phyloP scores from a whole-genome alignment of 1,140 invertebrate genomes.

The Aphaenogaster ashmeadi region DNA sequence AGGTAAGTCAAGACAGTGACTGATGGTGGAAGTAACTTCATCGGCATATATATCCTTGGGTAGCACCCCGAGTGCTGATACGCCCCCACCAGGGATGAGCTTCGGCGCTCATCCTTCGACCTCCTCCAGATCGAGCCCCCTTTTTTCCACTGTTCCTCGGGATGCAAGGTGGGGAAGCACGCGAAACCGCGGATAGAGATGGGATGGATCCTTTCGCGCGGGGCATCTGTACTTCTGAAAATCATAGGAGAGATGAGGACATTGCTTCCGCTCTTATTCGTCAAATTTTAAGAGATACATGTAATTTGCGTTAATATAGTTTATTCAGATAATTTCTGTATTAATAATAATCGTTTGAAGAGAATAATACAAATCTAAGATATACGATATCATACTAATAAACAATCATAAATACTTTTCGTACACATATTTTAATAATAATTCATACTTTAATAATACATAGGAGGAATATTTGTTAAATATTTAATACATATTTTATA shows the following conservation, averaged over 20 bases:
- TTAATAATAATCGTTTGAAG: neutral
- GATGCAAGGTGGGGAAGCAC: conserved; percentile 54
- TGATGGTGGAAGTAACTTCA: conserved; percentile 83
- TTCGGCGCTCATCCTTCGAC: conserved; percentile 72
- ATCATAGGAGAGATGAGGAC: conserved; percentile 16
- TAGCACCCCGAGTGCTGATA: conserved; percentile 77
- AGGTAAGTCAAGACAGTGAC: conserved; percentile 83
- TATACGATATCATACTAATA: neutral
- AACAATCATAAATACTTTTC: neutral
- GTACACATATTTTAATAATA: neutral
- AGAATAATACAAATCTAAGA: neutral
- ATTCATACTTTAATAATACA: neutral
- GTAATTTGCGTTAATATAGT: neutral
- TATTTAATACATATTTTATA: conserved; percentile 7
- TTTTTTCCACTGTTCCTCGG: conserved; percentile 53
- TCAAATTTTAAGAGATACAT: neutral
- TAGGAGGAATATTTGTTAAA: neutral
- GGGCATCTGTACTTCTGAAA: conserved; percentile 69
- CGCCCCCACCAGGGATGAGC: conserved; percentile 77
- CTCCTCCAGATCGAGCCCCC: conserved; percentile 57
- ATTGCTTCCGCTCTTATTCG: neutral
- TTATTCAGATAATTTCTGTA: neutral
- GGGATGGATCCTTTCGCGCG: conserved; percentile 67
- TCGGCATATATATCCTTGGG: conserved; percentile 84
- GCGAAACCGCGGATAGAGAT: conserved; percentile 32